Conservation (phyloP, 2,797 vertebrate genomes). For the Chaetodon trifasciatus region DNA sequence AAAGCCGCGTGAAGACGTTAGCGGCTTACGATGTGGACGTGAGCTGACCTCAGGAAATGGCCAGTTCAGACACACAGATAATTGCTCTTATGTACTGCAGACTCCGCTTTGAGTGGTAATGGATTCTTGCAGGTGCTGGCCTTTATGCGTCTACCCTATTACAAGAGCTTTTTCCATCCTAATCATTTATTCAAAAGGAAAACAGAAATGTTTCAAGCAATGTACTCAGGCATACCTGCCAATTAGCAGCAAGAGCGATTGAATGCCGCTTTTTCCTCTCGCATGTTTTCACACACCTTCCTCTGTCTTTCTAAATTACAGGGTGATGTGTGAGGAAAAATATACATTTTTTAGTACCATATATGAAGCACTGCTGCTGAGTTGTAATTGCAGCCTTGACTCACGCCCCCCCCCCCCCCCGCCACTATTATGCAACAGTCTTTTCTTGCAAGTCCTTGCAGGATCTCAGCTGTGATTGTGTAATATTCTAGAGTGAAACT, state of each 20-base stretch:
- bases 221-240: slow-evolving; percentile 1
- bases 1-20: slow-evolving; percentile 41
- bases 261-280: neutral
- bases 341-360: neutral
- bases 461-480: slow-evolving; percentile 71
- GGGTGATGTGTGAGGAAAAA: slow-evolving; percentile 10
- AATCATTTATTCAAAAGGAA: slow-evolving; percentile 41
- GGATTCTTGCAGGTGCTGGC: slow-evolving; percentile 59
- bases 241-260: slow-evolving; percentile 4
- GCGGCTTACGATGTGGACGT: slow-evolving; percentile 37
- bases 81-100: slow-evolving; percentile 47
- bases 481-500: slow-evolving; percentile 63
- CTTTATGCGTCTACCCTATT: slow-evolving; percentile 25
- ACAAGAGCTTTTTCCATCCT: slow-evolving; percentile 36
- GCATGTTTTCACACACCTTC: neutral
- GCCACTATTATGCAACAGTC: slow-evolving; percentile 69
- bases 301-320: slow-evolving; percentile 21
- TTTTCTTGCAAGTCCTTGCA: slow-evolving; percentile 73
- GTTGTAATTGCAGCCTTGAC: slow-evolving; percentile 55
- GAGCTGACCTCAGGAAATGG: slow-evolving; percentile 56
- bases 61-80: slow-evolving; percentile 51
- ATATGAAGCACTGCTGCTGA: slow-evolving; percentile 24
- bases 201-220: slow-evolving; percentile 23
- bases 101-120: slow-evolving; percentile 54
- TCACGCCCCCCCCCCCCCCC: neutral